Base-by-base conservation (phyloP, 2,113 vertebrate species). In the Stegastes partitus region DNA sequence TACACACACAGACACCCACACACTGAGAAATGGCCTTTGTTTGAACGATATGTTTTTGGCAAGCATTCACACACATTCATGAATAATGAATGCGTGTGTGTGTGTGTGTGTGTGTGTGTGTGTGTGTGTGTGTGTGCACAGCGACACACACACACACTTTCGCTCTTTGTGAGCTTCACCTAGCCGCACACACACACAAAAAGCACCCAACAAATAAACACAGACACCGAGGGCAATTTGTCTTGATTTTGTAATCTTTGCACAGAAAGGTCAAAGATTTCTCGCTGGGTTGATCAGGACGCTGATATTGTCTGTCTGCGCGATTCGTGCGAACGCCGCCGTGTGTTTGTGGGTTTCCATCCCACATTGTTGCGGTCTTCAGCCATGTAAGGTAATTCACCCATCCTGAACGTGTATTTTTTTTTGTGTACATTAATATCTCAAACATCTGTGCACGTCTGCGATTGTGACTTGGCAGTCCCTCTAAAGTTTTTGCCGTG, bases 41-140 rank as follows among this genome's bases (percentile, higher is more conserved):
- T 87, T 92, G 88, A 93, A 91, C 66, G 73, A 89, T 87, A 87
- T 73, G 71, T 86, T 86, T 93, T 87, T 91, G 88, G 88, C 90
- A 86, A 85, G 71, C 59, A 86, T 77, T 90, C 81, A 81, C 86
- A 91, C 89, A 92, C 85, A 88, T 89, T 89, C 82, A 87, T 88
- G 77, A 91, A 82, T 87, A 74, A 88, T 91, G 85, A 84, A 79
- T 82, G 80, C 19, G 16, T 78, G n/a, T 86, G 78, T 77, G 83
- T 74, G 57, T 69, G 62, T 62, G n/a, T 22, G 50, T n/a, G n/a
- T n/a, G n/a, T n/a, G n/a, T n/a, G n/a, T n/a, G n/a, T n/a, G n/a
- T 82, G 80, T 18, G 16, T 78, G n/a, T 86, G 78, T 77, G 45
- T 26, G 28, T 77, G 50, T 72, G 44, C 76, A 77, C 76, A 82